Percentiles rank a stretch among this genome's conserved stretches.
These are phyloP conservation scores for Platysteira castanea DNA, from an alignment of 2,113 vertebrate genomes.

Conservation along the genomic window DNA sequence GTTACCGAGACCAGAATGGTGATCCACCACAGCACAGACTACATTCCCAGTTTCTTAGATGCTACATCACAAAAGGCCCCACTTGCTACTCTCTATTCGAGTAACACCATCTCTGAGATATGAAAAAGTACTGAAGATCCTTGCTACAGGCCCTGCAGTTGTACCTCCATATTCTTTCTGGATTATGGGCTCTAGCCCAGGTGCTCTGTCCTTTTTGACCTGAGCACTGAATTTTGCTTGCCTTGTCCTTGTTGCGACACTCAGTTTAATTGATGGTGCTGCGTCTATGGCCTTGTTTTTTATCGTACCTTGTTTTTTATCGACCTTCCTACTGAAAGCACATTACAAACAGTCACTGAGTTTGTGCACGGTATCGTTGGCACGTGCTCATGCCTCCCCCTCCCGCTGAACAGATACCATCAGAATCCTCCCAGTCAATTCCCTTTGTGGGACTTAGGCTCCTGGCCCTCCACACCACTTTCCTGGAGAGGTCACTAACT, in stretches of 20 bases:
- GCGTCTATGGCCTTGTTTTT: background rate
- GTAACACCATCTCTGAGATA: background rate
- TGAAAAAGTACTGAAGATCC: background rate
- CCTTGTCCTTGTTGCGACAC: background rate
- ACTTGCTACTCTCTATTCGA: background rate
- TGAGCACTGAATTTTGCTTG: background rate
- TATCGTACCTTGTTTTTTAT: fast-evolving
- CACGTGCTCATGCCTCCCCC: background rate
- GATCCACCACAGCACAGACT: background rate
- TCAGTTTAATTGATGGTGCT: background rate
- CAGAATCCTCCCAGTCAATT: background rate
- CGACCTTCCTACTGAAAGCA: fast-evolving
- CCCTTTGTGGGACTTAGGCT: background rate
- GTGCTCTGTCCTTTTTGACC: background rate
- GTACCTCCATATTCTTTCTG: background rate
- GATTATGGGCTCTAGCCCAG: fast-evolving
- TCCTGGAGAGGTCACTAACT: background rate
- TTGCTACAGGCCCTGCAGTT: background rate
- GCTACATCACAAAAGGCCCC: background rate
- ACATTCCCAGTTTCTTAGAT: background rate
- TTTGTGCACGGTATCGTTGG: fast-evolving
- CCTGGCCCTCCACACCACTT: background rate
- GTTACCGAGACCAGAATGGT: background rate
- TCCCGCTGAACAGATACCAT: background rate
- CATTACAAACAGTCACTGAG: background rate